Evolutionary conservation across 2,113 vertebrate genomes (phyloP), one percentile per base, ranked within the genome.

Genomic region (Tinamus guttatus): DNA sequence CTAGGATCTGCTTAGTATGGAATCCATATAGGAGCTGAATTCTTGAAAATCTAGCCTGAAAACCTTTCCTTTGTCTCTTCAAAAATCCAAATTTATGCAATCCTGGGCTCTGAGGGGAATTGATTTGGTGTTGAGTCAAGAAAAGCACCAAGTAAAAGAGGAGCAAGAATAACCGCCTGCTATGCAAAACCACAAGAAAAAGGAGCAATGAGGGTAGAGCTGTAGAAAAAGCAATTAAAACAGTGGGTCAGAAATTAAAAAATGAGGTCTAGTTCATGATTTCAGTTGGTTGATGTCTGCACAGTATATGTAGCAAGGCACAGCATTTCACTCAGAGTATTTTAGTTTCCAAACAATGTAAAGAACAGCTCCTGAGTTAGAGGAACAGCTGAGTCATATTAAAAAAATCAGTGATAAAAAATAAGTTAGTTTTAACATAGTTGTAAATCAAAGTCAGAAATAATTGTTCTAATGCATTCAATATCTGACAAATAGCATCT

Each of bases 401-500:
- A 90, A 47, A 83, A 90, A 84, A 80, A 30, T 51, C 13, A 27
- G 56, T 13, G 20, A 52, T 81, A 81, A 94, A 94, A 94, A 94
- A 85, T 51, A 79, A 63, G 8, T 22, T 34, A 74, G 27, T 74
- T 93, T 85, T 77, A 89, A 85, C 75, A 70, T 1, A 90, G 22
- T 27, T 0, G 0, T 85, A 91, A 68, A 36, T 78, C 69, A 80
- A 82, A 83, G 24, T 60, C 87, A 90, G 60, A 75, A 94, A 69
- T 85, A 91, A 82, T 64, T 71, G 79, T 68, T 85, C 56, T 56
- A 71, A 60, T 2, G 10, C 73, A 49, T 86, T 95, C 83, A 86
- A 80, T 41, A 81, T 86, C 73, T 87, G 80, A 88, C 60, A 93
- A 62, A 62, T 34, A 58, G 86, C 76, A 58, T 11, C 79, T 84